Base-by-base conservation (phyloP, 1,140 invertebrate species). In the Cotesia chilonis region DNA sequence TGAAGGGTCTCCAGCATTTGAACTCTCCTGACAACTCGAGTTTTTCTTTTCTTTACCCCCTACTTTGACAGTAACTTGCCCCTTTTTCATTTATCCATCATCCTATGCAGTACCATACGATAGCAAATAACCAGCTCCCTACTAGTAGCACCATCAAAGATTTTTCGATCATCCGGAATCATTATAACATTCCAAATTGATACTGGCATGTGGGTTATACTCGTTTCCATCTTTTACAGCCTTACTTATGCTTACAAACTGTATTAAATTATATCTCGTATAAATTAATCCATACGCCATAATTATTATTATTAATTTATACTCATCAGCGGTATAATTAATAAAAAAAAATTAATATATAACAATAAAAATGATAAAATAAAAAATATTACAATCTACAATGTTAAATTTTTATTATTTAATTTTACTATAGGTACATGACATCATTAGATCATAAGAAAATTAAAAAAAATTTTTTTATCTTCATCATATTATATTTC, bases 181-280 rank as follows among this genome's bases (percentile, higher is more conserved):
- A 81, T 80, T 81, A 82, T 80, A 78, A 79, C 78, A 82, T 82
- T 80, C 79, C 75, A 79, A 84, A 82, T 82, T 81, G 82, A 84
- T 81, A 78, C 76, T 75, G 79, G 74, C 79, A 80, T 82, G 79
- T 78, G 80, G 79, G 78, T 79, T 72, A 77, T 76, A 14, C 72
- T 20, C 38, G 51, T 64, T 61, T 52, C 41, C 51, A n/a, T 20
- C n/a, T 51, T 57, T 59, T 67, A 52, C 68, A 35, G 35, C 57
- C 36, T 38, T 61, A 7, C 52, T 28, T 69, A 38, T 54, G 35
- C 14, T 61, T 41, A 28, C 36, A 47, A 72, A 67, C 66, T 67
- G 60, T 17, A 73, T 68, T 12, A 60, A 60, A 60, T 47, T 54
- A 35, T 28, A 4, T 65, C 14, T 10, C 41, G 17, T 10, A 9